phyloP scores from a whole-genome alignment of 2,113 vertebrate species.

The Campylorhamphus procurvoides region DNA sequence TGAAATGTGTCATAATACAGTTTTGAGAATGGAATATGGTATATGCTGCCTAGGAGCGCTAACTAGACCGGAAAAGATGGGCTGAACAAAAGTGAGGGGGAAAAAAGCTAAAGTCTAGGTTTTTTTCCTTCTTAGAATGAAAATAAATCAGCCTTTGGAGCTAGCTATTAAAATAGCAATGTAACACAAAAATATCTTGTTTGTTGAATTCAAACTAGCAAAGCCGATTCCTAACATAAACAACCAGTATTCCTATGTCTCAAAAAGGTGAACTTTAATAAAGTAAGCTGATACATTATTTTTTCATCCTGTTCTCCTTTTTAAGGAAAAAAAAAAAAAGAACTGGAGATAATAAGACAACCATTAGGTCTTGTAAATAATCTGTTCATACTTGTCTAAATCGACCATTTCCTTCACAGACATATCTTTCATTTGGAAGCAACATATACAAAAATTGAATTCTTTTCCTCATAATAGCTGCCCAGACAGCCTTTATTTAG shows the following conservation, averaged over 20 bases:
- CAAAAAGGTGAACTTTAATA: neutral
- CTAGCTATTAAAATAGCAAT: neutral
- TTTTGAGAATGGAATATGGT: neutral
- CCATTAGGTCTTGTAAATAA: neutral
- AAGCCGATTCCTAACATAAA: neutral
- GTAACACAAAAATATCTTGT: neutral
- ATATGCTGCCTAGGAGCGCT: neutral
- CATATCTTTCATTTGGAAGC: neutral
- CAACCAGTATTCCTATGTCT: neutral
- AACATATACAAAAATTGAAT: neutral
- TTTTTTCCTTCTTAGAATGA: neutral
- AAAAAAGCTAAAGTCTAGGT: fast-evolving
- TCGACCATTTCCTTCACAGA: neutral
- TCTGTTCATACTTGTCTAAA: neutral
- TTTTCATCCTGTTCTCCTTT: neutral
- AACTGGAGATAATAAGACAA: neutral
- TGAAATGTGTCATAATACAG: neutral
- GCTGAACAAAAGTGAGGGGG: neutral
- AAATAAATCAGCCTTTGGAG: neutral
- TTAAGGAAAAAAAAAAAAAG: no score
- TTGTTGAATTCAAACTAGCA: neutral
- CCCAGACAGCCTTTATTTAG: neutral
- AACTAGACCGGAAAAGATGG: neutral
- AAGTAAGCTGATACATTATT: neutral
- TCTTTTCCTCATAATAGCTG: neutral